These are phyloP conservation scores for Rostratula benghalensis DNA, from an alignment of 2,113 vertebrate species.

Conservation along the genomic window DNA sequence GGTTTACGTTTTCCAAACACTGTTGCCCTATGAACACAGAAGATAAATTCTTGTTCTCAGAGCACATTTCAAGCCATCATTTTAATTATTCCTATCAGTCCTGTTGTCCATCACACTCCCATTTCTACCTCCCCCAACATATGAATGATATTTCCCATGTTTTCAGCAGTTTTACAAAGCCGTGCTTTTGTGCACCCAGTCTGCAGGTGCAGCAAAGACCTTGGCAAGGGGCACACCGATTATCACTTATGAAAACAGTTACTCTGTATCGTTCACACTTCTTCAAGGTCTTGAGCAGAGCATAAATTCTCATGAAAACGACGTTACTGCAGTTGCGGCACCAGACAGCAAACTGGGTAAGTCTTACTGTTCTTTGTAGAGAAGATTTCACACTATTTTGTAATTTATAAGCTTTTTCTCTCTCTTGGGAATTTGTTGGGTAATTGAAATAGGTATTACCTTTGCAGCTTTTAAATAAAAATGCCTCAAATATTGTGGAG, in stretches of 20 bases:
- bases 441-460: not conserved
- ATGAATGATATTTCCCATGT: conserved; percentile 18
- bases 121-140: conserved; percentile 13
- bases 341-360: conserved; percentile 73
- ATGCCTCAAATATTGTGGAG: not conserved
- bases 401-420: not conserved
- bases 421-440: not conserved
- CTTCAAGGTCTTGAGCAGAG: conserved; percentile 87
- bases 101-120: not conserved
- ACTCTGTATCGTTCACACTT: conserved; percentile 83
- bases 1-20: conserved; percentile 53
- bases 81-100: conserved; percentile 51
- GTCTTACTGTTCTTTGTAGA: not conserved
- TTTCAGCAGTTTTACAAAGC: conserved; percentile 33
- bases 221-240: conserved; percentile 74
- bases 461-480: not conserved
- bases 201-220: conserved; percentile 82
- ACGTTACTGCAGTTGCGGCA: conserved; percentile 38
- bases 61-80: not conserved
- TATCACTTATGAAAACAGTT: conserved; percentile 78
- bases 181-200: conserved; percentile 18
- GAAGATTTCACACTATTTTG: not conserved
- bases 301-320: conserved; percentile 82
- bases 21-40: conserved; percentile 73
- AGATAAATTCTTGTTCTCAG: conserved; percentile 57